Base-by-base conservation (phyloP, 2,113 vertebrate genomes). In the Leucoraja erinaceus region DNA sequence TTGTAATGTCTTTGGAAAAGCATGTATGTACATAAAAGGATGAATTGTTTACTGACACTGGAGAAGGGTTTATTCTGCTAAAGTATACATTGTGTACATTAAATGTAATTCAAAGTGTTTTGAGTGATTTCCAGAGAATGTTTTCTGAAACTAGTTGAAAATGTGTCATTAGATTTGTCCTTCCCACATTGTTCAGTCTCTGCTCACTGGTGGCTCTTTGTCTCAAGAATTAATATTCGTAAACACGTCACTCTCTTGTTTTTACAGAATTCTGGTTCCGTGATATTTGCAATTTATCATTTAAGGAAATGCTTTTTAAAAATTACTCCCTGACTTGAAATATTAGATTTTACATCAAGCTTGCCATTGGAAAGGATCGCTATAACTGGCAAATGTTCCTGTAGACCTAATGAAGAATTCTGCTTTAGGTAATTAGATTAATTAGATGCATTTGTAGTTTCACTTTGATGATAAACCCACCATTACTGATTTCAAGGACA, bases 11-110 rank as follows among this genome's bases (percentile, higher is more conserved):
- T 14, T 63, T 88, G 83, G 59, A 16, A 88, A 88, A 88, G 28
- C 4, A 31, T 66, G 31, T 88, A 66, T 31, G 83, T 31, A 88
- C 83, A 88, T 66, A 88, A 63, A 88, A 88, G 83, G 83, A 88
- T 1, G n/a, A 31, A 88, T 61, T 88, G 59, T 16, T 63, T 63
- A 0, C n/a, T 66, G 83, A 63, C n/a, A 14, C 28, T 56, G 63
- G 63, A 63, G 28, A 61, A 28, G 25, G 54, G 22, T 86, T 86
- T 47, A 47, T 47, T 61, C 81, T 61, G 4, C 28, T 61, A 59
- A n/a, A 88, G 63, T 66, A 31, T 31, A 88, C 14, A 66, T 88
- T 84, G 25, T 61, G 25, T 84, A 12, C 81, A 61, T 61, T 61
- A 84, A 84, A 10, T 84, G 59, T 81, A 81, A 81, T 61, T 84